These are phyloP conservation scores for Eulithis prunata DNA, from an alignment of 2,888 invertebrate genomes.

Conservation along the genomic window DNA sequence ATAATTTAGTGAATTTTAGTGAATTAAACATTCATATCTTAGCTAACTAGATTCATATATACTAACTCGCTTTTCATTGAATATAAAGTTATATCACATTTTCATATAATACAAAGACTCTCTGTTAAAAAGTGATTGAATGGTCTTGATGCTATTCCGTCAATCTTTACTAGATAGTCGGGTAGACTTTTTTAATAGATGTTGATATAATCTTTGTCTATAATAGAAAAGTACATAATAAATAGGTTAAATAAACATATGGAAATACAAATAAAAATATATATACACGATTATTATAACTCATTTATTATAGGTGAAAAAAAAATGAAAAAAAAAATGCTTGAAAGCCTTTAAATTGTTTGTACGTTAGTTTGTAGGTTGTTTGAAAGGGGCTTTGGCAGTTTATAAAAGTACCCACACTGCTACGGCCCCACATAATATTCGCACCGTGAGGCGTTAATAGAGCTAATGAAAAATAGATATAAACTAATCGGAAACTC, in stretches of 20 bases:
- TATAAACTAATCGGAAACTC: constrained; percentile 57
- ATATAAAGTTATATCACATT: constrained; percentile 54
- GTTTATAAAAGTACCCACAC: constrained; percentile 70
- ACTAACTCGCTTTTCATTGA: constrained; percentile 74
- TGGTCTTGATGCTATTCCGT: constrained; percentile 11
- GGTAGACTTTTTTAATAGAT: constrained; percentile 65
- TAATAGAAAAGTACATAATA: constrained; percentile 80
- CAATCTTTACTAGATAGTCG: constrained; percentile 47
- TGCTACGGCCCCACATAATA: constrained; percentile 63
- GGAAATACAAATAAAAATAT: constrained; percentile 83
- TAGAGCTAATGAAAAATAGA: constrained; percentile 73
- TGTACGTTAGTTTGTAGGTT: constrained; percentile 76
- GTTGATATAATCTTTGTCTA: constrained; percentile 82
- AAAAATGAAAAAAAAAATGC: constrained; percentile 75
- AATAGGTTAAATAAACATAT: constrained; percentile 77
- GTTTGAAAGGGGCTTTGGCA: constrained; percentile 63
- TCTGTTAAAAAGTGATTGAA: constrained; percentile 40
- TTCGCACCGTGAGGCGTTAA: constrained; percentile 77
- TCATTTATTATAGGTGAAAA: constrained; percentile 75
- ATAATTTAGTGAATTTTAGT: constrained; percentile 66
- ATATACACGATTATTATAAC: constrained; percentile 82
- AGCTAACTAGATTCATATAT: constrained; percentile 75
- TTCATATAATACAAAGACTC: constrained; percentile 53
- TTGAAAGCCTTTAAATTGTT: constrained; percentile 81
- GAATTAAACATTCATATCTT: constrained; percentile 76